Evolutionary conservation across 1,140 invertebrate genomes (phyloP).

Genomic region (Harpegnathos saltator): DNA sequence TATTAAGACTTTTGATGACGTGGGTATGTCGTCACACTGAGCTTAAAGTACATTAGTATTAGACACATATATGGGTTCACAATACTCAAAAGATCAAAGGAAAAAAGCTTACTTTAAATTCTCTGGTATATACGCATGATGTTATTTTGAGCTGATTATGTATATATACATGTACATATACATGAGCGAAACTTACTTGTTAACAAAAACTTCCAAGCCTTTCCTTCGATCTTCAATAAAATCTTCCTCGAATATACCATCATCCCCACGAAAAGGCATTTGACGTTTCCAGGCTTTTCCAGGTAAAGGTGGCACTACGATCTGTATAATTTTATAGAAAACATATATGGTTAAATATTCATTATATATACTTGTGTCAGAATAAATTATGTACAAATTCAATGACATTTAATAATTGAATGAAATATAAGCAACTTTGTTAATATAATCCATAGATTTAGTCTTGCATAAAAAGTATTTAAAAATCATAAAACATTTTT

Average conservation of each 20-base stretch:
- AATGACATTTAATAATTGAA: too few relatives aligned
- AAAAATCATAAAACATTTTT: neutral
- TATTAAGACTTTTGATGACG: too few relatives aligned
- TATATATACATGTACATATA: too few relatives aligned
- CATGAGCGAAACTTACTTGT: slow-evolving; percentile 91
- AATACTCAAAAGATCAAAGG: neutral
- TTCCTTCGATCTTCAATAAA: slow-evolving; percentile 99
- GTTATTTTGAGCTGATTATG: too few relatives aligned
- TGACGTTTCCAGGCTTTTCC: slow-evolving; percentile 99
- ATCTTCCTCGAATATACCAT: slow-evolving; percentile 99
- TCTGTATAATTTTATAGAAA: slow-evolving; percentile 87
- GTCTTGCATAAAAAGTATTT: neutral
- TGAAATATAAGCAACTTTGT: neutral
- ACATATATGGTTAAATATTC: slow-evolving; percentile 31
- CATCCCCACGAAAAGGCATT: slow-evolving; percentile 98
- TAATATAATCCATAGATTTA: neutral
- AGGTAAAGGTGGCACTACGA: slow-evolving; percentile 98
- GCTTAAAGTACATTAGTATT: neutral
- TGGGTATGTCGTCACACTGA: neutral
- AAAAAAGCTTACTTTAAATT: too few relatives aligned
- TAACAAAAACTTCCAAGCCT: slow-evolving; percentile 99
- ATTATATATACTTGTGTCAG: neutral
- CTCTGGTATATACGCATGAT: too few relatives aligned
- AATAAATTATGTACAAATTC: slow-evolving; percentile 1
- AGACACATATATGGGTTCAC: neutral